Percentiles rank a stretch among this genome's conserved stretches.
These are phyloP conservation scores for Leucania comma DNA, from an alignment of 2,888 invertebrate species.

Conservation along the genomic window DNA sequence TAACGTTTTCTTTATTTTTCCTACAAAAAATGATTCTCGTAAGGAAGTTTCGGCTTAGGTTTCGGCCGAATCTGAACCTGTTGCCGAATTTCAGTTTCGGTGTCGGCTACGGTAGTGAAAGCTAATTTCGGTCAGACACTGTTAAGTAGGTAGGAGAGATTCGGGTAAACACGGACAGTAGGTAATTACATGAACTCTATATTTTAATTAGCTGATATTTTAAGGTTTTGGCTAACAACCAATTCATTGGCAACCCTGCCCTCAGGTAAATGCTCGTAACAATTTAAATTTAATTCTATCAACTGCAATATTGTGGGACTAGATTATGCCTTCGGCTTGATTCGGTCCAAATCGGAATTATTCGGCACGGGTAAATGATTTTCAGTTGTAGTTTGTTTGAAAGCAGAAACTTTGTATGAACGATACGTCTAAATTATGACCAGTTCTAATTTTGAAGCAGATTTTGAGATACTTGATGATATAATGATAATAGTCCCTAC, in stretches of 20 bases:
- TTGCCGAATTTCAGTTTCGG: too few relatives aligned
- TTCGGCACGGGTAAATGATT: slow-evolving; percentile 40
- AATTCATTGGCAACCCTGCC: slow-evolving; percentile 50
- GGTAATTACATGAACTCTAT: too few relatives aligned
- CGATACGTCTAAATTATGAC: not conserved
- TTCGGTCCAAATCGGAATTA: slow-evolving; percentile 28
- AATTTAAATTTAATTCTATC: slow-evolving; percentile 61
- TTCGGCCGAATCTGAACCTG: too few relatives aligned
- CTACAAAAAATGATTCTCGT: too few relatives aligned
- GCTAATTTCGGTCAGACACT: too few relatives aligned
- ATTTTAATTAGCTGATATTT: not conserved
- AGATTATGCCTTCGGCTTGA: slow-evolving; percentile 55
- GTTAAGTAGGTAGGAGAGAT: too few relatives aligned
- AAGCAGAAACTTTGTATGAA: slow-evolving; percentile 19
- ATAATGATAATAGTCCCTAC: not conserved
- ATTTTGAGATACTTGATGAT: not conserved
- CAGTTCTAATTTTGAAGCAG: not conserved
- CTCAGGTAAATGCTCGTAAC: slow-evolving; percentile 58
- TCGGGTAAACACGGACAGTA: too few relatives aligned
- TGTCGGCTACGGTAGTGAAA: too few relatives aligned
- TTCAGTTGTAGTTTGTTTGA: slow-evolving; percentile 33
- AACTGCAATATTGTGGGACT: slow-evolving; percentile 59
- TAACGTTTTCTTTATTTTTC: too few relatives aligned
- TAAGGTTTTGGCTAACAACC: not conserved
- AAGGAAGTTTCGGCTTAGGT: too few relatives aligned